Evolutionary conservation across 2,113 vertebrate species (phyloP), one percentile per base, ranked within the genome.

Genomic region (Cyprinodon brontotheroides): DNA sequence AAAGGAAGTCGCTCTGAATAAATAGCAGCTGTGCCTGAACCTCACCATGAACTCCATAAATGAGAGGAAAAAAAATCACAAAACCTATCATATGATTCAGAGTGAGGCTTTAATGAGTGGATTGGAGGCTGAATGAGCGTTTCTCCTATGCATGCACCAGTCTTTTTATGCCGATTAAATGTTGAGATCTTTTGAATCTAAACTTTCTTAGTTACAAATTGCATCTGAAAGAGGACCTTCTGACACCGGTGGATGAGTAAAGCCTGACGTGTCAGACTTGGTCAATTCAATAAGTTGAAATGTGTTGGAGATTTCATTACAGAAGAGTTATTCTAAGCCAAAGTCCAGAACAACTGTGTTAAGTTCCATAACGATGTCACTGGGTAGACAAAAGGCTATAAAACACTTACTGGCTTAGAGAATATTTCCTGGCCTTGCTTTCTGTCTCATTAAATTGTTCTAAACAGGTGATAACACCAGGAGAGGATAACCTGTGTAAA

Each of bases 31-130:
- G 20, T 59, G 65, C 50, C 15, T 66, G 29, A 38, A 67, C 36
- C 39, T 73, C 74, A 7, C 29, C 64, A 80, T 75, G 50, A 78
- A 61, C 39, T 36, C 70, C 64, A 80, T 45, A 76, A 83, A 83
- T 74, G 82, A 79, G 6, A 48, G 61, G 60, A 48, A 72, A 70
- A 11, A 70, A 68, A 70, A 84, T 59, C 39, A 59, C 61, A 70
- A 62, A 48, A 17, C 65, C 62, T 68, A 64, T 75, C 61, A 64
- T 50, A 82, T 80, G 80, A 85, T 69, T 73, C 38, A 37, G 13
- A 77, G 68, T 64, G 17, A 47, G 38, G 59, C 50, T 74, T 69
- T 82, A 78, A 77, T 77, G 71, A 81, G 70, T 29, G 37, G 15
- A 65, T 76, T 39, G 61, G 11, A 69, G 68, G 78, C 41, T 4